A percentile compares a stretch with the other conserved stretches of the same genome.
phyloP scores from a whole-genome alignment of 1,140 invertebrate species.

The Ctenoplectra terminalis region DNA sequence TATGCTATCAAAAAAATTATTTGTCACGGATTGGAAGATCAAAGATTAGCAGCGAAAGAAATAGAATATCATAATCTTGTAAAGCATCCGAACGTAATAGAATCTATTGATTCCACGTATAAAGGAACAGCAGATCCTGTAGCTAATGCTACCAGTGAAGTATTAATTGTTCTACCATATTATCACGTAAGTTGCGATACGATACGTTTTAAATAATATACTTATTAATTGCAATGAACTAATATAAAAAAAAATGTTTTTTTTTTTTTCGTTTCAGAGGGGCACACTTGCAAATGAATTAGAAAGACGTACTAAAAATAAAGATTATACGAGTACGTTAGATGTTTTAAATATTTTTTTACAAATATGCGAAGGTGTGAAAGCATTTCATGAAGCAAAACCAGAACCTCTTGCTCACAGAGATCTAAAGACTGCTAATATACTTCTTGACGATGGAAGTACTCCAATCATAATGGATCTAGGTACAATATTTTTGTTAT shows the following conservation, averaged over 20 bases:
- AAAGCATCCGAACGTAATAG: constrained; percentile 90
- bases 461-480: constrained; percentile 93
- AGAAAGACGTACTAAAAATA: constrained; percentile 84
- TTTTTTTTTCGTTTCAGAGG: constrained; percentile 83
- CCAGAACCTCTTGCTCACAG: constrained; percentile 91
- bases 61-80: constrained; percentile 89
- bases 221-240: background rate
- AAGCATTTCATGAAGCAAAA: constrained; percentile 89
- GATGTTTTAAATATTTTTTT: constrained; percentile 89
- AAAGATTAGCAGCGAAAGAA: constrained; percentile 89
- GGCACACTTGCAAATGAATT: constrained; percentile 91
- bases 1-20: constrained; percentile 93
- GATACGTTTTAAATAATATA: background rate
- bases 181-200: constrained; percentile 85
- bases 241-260: background rate
- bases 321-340: constrained; percentile 86
- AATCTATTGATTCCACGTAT: constrained; percentile 88
- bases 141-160: constrained; percentile 88
- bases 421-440: constrained; percentile 93
- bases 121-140: constrained; percentile 86
- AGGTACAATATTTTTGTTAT: constrained; percentile 78
- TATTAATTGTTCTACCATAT: constrained; percentile 91
- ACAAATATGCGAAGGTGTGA: constrained; percentile 90
- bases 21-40: constrained; percentile 91
- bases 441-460: constrained; percentile 89